A percentile compares a stretch with the other conserved stretches of the same genome.
Evolutionary conservation across 2,888 invertebrate genomes (phyloP).

Genomic region (Oxyteleia sp.): DNA sequence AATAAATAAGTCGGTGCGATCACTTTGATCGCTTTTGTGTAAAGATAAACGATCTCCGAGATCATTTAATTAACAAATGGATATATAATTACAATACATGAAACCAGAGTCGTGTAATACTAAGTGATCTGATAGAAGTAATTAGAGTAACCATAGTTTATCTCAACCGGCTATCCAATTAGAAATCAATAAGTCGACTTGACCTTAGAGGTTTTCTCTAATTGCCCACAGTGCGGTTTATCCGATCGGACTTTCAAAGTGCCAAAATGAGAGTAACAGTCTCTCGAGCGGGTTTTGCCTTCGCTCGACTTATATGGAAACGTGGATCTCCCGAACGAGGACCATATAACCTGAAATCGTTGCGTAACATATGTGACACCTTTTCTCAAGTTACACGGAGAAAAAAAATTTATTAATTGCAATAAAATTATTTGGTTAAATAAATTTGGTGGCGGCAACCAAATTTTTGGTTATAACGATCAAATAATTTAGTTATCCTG

Average conservation of each 20-base stretch:
- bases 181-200: constrained; percentile 38
- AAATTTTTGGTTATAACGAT: no score
- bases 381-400: no score
- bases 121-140: constrained; percentile 37
- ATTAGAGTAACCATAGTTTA: constrained; percentile 27
- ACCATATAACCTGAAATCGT: no score
- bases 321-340: no score
- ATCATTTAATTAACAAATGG: constrained; percentile 25
- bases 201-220: constrained; percentile 23
- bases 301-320: constrained; percentile 43
- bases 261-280: constrained; percentile 28
- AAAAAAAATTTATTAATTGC: no score
- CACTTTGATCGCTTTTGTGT: background rate
- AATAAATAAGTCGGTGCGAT: no score
- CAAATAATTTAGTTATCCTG: no score
- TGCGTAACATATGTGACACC: no score
- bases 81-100: no score
- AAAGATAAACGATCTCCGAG: background rate
- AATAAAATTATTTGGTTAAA: no score
- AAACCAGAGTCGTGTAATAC: constrained; percentile 26
- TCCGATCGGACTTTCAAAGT: constrained; percentile 1
- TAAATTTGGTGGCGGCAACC: no score
- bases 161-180: constrained; percentile 22
- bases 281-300: background rate
- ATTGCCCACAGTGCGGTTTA: background rate